These are phyloP conservation scores for Tetragnatha versicolor DNA, from an alignment of 1,140 invertebrate genomes.

Conservation along the genomic window DNA sequence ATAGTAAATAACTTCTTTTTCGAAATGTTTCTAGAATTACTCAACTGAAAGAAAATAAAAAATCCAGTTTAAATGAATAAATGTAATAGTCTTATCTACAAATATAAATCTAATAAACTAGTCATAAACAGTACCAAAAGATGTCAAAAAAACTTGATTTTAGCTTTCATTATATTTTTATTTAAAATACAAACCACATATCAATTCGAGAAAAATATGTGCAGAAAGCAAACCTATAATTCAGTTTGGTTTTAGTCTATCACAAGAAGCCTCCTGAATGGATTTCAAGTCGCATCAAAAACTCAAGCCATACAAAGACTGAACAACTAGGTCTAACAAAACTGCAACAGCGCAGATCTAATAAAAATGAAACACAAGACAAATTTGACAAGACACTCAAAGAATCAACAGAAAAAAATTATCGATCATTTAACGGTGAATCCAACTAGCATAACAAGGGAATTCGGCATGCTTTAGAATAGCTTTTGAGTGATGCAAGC, in stretches of 20 bases:
- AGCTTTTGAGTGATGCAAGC: too few species aligned
- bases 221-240: conserved; percentile 22
- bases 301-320: neutral
- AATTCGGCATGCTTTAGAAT: too few species aligned
- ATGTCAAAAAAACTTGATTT: too few species aligned
- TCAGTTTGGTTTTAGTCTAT: neutral
- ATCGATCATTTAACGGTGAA: too few species aligned
- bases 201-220: conserved; percentile 25
- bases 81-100: too few species aligned
- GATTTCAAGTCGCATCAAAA: neutral
- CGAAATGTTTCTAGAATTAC: too few species aligned
- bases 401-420: neutral
- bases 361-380: neutral
- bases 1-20: too few species aligned
- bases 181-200: conserved; percentile 33
- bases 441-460: too few species aligned
- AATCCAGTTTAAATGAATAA: too few species aligned
- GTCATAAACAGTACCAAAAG: too few species aligned
- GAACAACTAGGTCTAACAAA: neutral
- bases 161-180: conserved; percentile 27
- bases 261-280: neutral
- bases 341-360: neutral
- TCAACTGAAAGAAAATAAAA: too few species aligned
- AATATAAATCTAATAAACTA: too few species aligned
- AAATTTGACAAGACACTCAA: neutral